Base-by-base conservation (phyloP, 2,888 invertebrate genomes). In the Ophion ventricosus region DNA sequence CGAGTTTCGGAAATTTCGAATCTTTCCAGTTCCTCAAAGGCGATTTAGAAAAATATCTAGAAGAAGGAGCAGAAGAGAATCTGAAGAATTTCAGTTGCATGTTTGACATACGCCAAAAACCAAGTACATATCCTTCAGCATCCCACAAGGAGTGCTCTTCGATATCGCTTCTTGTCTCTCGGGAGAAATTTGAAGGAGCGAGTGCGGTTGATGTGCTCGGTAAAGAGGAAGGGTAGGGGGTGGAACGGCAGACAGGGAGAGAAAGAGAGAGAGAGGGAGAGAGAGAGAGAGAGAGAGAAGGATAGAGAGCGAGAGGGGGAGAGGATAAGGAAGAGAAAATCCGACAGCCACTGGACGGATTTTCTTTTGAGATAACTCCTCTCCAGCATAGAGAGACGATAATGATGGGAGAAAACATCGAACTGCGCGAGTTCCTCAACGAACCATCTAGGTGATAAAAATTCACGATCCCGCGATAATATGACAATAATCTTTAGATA, bases 261-360 rank as follows among this genome's bases (percentile, higher is more conserved):
- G 40, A 49, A 43, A 23, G 3, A 4, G 20, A 74, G 63, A 23
- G 29, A 43, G 57, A 23, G 10, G 49, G 43, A 17, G 43, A 23
- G n/a, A 26, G 54, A 67, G 29, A 26, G n/a, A n/a, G n/a, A n/a
- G n/a, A n/a, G n/a, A n/a, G n/a, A n/a, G n/a, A n/a, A n/a, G n/a
- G n/a, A 70, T 25, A 20, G n/a, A 56, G 54, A 26, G 7, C 20
- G 25, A 54, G 20, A 7, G 25, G 14, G 54, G 26, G 25, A 25
- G 23, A 49, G 43, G 61, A 29, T 43, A 23, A 43, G 72, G 59
- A 8, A 43, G 77, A 64, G 29, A 63, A 82, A 84, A 84, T 84
- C 82, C 82, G 84, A 79, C 84, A 79, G 64, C 75, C 66, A 70
- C 70, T 66, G 56, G 82, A 72, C 69, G 75, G 75, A 82, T 84